Conservation (phyloP, 1,140 invertebrate genomes). For the Sitodiplosis mosellana region DNA sequence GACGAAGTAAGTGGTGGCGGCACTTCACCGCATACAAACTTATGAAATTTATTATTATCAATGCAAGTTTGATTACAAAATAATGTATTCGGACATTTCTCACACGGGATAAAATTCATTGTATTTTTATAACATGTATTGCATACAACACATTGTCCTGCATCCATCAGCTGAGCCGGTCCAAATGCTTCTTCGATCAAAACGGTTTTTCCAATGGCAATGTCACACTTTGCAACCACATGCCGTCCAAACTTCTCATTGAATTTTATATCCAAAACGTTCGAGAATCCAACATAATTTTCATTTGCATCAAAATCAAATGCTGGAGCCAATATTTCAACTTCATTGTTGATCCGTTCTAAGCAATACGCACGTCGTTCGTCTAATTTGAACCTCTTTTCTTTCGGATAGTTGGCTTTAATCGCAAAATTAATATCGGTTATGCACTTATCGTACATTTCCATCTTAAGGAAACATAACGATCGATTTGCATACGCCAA, state of each 20-base stretch:
- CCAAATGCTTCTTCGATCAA: conserved; percentile 61
- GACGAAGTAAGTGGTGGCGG: background rate
- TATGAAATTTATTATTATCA: conserved; percentile 39
- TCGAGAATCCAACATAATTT: conserved; percentile 34
- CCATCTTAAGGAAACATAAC: conserved; percentile 40
- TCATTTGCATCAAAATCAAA: conserved; percentile 24
- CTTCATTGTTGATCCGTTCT: conserved; percentile 14
- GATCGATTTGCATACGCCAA: conserved; percentile 52
- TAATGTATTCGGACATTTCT: conserved; percentile 37
- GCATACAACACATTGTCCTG: conserved; percentile 44
- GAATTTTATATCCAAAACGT: conserved; percentile 35
- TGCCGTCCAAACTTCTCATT: conserved; percentile 38
- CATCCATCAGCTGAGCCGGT: conserved; percentile 41
- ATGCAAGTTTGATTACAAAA: conserved; percentile 56
- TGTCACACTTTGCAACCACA: conserved; percentile 39
- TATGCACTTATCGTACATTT: conserved; percentile 39
- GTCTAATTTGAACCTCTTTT: conserved; percentile 30
- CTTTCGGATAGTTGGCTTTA: conserved; percentile 28
- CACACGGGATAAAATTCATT: conserved; percentile 41
- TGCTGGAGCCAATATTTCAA: conserved; percentile 17
- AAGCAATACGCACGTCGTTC: conserved; percentile 29
- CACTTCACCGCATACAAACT: conserved; percentile 44
- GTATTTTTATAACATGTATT: conserved; percentile 58
- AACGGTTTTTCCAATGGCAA: conserved; percentile 59
- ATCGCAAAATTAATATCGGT: conserved; percentile 33